Evolutionary conservation across 2,113 vertebrate species (phyloP).

Genomic region (Promerops cafer): DNA sequence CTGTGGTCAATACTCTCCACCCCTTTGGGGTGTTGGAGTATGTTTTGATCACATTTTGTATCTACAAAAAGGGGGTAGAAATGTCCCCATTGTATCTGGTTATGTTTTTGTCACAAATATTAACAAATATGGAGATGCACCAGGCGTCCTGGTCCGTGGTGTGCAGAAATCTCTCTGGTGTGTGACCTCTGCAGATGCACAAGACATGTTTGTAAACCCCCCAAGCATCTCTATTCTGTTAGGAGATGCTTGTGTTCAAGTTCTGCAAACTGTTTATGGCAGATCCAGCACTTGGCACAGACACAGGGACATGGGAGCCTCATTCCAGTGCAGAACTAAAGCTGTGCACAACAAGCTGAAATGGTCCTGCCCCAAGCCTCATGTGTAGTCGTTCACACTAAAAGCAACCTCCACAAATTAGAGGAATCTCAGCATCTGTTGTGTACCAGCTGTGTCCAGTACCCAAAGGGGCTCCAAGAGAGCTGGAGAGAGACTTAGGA

Average conservation of each 20-base stretch:
- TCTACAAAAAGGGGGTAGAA: background rate
- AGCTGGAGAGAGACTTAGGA: background rate
- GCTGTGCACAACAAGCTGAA: background rate
- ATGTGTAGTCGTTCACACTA: rapidly evolving
- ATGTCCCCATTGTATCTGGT: background rate
- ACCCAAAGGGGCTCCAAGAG: background rate
- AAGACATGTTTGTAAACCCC: background rate
- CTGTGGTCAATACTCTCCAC: background rate
- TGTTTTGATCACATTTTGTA: background rate
- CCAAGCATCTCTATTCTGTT: background rate
- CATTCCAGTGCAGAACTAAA: background rate
- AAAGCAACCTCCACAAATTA: background rate
- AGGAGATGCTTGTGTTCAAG: background rate
- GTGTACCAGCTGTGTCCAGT: background rate
- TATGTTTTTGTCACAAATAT: background rate
- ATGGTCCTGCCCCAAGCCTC: background rate
- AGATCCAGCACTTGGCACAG: background rate
- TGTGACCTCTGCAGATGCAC: background rate
- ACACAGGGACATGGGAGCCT: background rate
- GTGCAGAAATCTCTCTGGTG: background rate
- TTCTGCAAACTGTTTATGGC: background rate
- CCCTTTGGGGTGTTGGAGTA: background rate
- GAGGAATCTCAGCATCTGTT: background rate
- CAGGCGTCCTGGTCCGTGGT: background rate
- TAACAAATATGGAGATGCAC: background rate